Evolutionary conservation across 2,888 invertebrate genomes (phyloP).

Genomic region (Cantharis rufa): DNA sequence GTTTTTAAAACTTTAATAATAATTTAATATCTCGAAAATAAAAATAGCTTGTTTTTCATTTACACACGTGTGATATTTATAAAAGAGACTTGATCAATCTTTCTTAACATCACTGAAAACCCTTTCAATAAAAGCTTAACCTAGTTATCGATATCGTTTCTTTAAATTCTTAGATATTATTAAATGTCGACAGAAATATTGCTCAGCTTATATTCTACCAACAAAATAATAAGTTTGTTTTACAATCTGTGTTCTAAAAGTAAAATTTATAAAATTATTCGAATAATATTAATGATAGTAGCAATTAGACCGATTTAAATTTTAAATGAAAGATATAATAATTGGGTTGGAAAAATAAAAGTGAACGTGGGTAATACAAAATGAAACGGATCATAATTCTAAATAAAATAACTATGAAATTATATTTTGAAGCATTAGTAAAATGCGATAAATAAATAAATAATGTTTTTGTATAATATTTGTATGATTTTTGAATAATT

Average conservation of each 20-base stretch:
- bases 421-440: too few species aligned
- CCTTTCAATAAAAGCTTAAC: not conserved
- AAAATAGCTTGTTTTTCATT: not conserved
- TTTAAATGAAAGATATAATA: not conserved
- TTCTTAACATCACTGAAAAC: not conserved
- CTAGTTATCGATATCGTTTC: not conserved
- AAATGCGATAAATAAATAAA: too few species aligned
- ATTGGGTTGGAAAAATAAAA: not conserved
- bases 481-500: too few species aligned
- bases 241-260: not conserved
- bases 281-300: not conserved
- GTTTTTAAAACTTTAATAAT: not conserved
- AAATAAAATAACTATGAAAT: too few species aligned
- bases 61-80: not conserved
- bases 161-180: not conserved
- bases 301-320: not conserved
- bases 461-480: too few species aligned
- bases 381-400: not conserved
- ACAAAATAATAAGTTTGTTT: not conserved
- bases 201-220: not conserved
- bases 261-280: not conserved
- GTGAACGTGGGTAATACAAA: not conserved
- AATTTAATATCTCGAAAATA: not conserved
- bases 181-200: not conserved
- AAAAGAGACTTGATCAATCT: not conserved